These are phyloP conservation scores for Phengaris alcon DNA, from an alignment of 2,888 invertebrate genomes.

Conservation along the genomic window DNA sequence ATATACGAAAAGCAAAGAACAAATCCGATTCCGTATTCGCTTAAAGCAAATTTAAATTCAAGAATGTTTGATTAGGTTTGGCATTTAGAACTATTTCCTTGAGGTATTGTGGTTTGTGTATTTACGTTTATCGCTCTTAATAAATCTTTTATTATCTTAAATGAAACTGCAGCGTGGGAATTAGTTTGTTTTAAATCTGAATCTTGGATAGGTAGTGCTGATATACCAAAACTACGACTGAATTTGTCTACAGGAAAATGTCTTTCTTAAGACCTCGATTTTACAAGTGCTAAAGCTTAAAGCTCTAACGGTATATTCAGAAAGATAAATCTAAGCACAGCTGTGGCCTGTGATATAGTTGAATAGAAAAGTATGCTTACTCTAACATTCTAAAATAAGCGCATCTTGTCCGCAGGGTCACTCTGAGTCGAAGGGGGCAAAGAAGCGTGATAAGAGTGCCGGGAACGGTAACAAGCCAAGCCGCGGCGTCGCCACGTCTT, in stretches of 20 bases:
- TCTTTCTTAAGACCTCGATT: no score
- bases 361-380: no score
- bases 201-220: neutral
- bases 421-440: conserved; percentile 81
- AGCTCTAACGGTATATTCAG: neutral
- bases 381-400: neutral
- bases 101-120: neutral
- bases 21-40: neutral
- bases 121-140: conserved; percentile 17
- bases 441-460: conserved; percentile 74
- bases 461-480: conserved; percentile 75
- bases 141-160: conserved; percentile 3
- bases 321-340: no score
- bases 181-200: neutral
- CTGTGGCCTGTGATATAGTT: no score
- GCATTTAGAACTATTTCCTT: conserved; percentile 16
- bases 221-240: neutral
- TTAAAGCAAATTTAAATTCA: neutral
- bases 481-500: conserved; percentile 89
- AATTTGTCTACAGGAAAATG: neutral
- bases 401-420: conserved; percentile 67
- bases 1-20: neutral
- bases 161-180: conserved; percentile 1
- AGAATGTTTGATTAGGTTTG: conserved; percentile 11
- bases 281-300: neutral